Conservation (phyloP, 30 jellyfish, hydroid and myxozoan genomes). For the Rhopilema esculentum region DNA sequence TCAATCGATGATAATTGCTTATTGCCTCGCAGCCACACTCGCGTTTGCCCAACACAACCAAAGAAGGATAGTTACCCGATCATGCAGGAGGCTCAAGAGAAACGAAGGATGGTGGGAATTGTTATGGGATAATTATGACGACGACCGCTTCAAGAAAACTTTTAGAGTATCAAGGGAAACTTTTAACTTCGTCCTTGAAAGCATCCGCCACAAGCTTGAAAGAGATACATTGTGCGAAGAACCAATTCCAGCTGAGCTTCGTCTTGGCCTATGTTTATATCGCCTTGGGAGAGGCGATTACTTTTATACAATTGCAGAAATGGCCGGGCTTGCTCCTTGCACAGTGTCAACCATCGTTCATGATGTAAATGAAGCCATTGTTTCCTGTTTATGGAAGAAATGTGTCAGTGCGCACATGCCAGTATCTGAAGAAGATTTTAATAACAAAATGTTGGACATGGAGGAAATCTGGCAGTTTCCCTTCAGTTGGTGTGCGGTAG, state of each 20-base stretch:
- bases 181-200: neutral
- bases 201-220: slow-evolving; percentile 12
- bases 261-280: neutral
- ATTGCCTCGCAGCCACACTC: neutral
- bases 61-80: slow-evolving; percentile 9
- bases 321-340: slow-evolving; percentile 11
- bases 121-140: slow-evolving; percentile 3
- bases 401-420: slow-evolving; percentile 12
- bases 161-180: slow-evolving; percentile 8
- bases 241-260: slow-evolving; percentile 14
- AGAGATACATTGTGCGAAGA: slow-evolving; percentile 15
- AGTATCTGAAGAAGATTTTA: neutral
- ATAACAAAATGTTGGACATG: neutral
- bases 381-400: slow-evolving; percentile 2
- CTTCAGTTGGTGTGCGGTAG: neutral
- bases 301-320: neutral
- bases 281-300: slow-evolving; percentile 3
- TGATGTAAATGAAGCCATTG: slow-evolving; percentile 4
- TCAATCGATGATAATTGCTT: neutral
- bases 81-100: slow-evolving; percentile 10
- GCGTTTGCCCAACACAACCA: slow-evolving; percentile 10
- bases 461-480: slow-evolving; percentile 14
- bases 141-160: slow-evolving; percentile 9
- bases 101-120: slow-evolving; percentile 5
- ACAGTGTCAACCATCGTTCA: neutral